These are phyloP conservation scores for Ecliptopera silaceata DNA, from an alignment of 2,888 invertebrate species.

Conservation along the genomic window DNA sequence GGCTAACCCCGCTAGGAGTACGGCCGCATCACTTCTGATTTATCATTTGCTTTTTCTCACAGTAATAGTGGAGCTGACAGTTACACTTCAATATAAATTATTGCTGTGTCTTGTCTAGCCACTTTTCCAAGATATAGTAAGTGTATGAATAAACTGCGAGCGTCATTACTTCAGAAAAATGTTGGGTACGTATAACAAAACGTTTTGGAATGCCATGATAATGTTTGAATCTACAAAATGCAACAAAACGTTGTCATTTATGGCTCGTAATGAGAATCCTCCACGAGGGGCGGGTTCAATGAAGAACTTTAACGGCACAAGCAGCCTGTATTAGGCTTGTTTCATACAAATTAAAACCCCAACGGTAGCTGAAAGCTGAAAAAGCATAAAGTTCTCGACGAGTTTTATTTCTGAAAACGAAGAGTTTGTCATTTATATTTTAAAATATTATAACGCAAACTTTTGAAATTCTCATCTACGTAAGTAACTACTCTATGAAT, in stretches of 20 bases:
- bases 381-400: not conserved
- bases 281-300: constrained; percentile 19
- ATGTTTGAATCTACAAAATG: constrained; percentile 6
- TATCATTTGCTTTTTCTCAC: constrained; percentile 65
- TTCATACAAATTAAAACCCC: constrained; percentile 18
- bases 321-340: constrained; percentile 11
- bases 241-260: constrained; percentile 31
- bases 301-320: constrained; percentile 15
- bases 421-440: not conserved
- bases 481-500: too few relatives aligned
- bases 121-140: constrained; percentile 26
- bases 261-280: constrained; percentile 35
- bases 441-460: not conserved
- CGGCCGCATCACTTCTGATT: constrained; percentile 72
- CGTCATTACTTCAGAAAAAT: not conserved
- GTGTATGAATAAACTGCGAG: constrained; percentile 3
- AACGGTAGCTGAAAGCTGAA: not conserved
- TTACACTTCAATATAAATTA: constrained; percentile 51
- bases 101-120: constrained; percentile 26
- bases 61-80: constrained; percentile 48
- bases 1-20: constrained; percentile 74
- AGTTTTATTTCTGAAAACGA: not conserved
- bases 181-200: not conserved
- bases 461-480: too few relatives aligned
- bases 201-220: not conserved